Base-by-base conservation (phyloP, 37 sponge, comb jelly and placozoan genomes). In the Aphrocallistes beatrix region DNA sequence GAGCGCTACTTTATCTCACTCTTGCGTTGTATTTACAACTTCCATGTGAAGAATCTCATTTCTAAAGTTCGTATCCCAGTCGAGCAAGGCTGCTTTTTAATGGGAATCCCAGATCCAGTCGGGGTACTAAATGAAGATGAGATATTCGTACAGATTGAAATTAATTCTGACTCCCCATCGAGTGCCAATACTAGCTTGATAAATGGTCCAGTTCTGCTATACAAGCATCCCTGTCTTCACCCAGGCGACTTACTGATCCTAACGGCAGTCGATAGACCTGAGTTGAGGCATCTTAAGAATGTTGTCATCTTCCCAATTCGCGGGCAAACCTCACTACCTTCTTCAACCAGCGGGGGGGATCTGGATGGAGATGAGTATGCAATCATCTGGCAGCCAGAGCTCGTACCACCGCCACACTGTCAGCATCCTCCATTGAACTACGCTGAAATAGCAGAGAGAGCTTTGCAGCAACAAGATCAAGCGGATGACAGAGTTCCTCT, bases 191-290 rank as follows among this genome's bases (percentile, higher is more conserved):
- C 17, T 32, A 13, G 17, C 13, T 25, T 60, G n/a, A 13, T 60
- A 32, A 30, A 60, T 25, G 75, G 75, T 6, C 75, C 75, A 19
- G 75, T 60, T 60, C 8, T 60, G n/a, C n/a, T 60, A 28, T 60
- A 60, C 75, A 60, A 60, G n/a, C 75, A 60, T 28, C 75, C 75
- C 3, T 60, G 75, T 28, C 75, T 60, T 30, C 75, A 60, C n/a
- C 75, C 75, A 3, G 75, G 75, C 10, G 75, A 60, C 75, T 30
- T 60, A 60, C 75, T 60, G 17, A 6, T 30, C n/a, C 75, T 30
- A 32, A 60, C n/a, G 32, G 75, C 75, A 19, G 75, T 60, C 8
- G 21, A 60, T 6, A 60, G 3, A 28, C 6, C 32, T 25, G 21
- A 3, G 21, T 13, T 60, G 21, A 19, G 6, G 10, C 75, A 60